A percentile compares a stretch with the other conserved stretches of the same genome.
Conservation (phyloP, 2,797 vertebrate species). For the Oreochromis mossambicus region DNA sequence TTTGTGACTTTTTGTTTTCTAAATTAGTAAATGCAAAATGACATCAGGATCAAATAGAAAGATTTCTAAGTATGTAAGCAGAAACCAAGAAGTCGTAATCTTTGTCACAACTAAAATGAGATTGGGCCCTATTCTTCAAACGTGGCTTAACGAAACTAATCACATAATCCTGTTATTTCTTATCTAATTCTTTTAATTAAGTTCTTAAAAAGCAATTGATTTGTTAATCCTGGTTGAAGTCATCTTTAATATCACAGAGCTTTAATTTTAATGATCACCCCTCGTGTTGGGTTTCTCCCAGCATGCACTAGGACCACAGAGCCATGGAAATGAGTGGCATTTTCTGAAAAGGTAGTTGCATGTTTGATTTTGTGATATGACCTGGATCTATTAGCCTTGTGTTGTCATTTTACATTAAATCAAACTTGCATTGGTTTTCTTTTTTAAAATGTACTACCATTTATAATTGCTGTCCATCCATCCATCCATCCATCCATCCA, state of each 20-base stretch:
- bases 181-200: background rate
- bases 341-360: background rate
- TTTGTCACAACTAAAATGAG: background rate
- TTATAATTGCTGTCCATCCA: background rate
- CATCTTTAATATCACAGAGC: background rate
- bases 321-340: background rate
- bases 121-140: background rate
- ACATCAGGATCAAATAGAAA: background rate
- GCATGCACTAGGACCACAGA: background rate
- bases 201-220: background rate
- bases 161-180: background rate
- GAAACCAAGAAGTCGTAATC: background rate
- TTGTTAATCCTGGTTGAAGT: background rate
- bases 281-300: background rate
- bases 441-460: background rate
- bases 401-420: background rate
- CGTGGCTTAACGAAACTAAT: background rate
- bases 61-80: background rate
- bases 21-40: background rate
- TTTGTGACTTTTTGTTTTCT: background rate
- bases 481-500: background rate
- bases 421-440: background rate
- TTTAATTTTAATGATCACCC: background rate
- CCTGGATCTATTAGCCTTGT: background rate
- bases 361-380: background rate